Percentiles rank a stretch among this genome's conserved stretches.
Conservation (phyloP, 2,888 invertebrate species). For the Cordilura impudica region DNA sequence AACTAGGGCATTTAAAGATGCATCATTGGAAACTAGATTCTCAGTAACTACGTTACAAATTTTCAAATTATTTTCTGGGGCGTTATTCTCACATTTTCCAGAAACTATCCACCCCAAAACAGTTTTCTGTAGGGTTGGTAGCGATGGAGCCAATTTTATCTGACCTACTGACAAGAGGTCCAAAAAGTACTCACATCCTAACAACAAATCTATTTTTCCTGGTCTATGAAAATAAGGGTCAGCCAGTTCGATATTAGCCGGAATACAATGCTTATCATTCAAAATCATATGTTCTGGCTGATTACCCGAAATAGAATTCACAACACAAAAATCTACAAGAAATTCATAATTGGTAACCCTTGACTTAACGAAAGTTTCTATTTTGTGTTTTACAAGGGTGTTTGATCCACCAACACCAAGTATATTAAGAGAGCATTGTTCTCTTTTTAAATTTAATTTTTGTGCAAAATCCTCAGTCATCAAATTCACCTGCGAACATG, state of each 20-base stretch:
- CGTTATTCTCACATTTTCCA: background rate
- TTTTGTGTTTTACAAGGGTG: background rate
- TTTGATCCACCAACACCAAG: conserved; percentile 9
- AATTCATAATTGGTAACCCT: background rate
- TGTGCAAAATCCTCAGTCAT: conserved; percentile 10
- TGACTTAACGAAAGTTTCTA: conserved; percentile 3
- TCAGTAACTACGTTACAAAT: too few species aligned
- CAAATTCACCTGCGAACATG: conserved; percentile 17
- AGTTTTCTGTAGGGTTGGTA: conserved; percentile 37
- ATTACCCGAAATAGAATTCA: background rate
- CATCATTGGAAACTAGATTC: too few species aligned
- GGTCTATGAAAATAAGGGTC: conserved; percentile 9
- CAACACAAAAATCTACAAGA: background rate
- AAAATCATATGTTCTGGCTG: too few species aligned
- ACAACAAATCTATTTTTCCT: too few species aligned
- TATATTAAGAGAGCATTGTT: background rate
- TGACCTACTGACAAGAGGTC: too few species aligned
- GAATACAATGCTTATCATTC: too few species aligned
- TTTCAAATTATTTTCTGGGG: too few species aligned
- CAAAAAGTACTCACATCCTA: too few species aligned
- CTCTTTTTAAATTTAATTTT: background rate
- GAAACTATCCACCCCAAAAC: conserved; percentile 44
- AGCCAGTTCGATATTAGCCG: conserved; percentile 19
- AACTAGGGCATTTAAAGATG: too few species aligned
- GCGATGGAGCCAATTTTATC: too few species aligned